These are phyloP conservation scores for Maconellicoccus hirsutus DNA, from an alignment of 1,140 invertebrate genomes.

Conservation along the genomic window DNA sequence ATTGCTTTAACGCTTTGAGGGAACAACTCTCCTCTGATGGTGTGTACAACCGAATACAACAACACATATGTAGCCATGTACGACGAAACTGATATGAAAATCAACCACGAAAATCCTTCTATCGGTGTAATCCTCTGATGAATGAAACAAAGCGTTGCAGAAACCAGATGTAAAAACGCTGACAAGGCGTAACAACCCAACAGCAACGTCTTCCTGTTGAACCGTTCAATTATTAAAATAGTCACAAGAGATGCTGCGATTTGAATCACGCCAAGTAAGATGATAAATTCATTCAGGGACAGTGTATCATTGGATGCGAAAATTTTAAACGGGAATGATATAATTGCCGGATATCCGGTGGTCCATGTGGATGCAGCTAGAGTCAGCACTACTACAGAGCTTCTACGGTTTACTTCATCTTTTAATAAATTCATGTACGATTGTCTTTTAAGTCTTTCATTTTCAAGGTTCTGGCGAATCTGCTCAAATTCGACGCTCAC, in stretches of 20 bases:
- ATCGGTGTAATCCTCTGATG: no score
- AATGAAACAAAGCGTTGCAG: constrained; percentile 39
- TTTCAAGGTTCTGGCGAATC: neutral
- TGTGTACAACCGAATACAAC: constrained; percentile 41
- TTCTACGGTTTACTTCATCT: constrained; percentile 37
- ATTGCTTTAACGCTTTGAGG: constrained; percentile 47
- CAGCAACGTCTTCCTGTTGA: constrained; percentile 38
- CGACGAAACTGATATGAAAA: neutral
- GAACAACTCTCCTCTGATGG: constrained; percentile 48
- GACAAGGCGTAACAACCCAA: constrained; percentile 36
- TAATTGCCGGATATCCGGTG: constrained; percentile 29
- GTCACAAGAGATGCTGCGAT: constrained; percentile 26
- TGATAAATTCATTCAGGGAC: neutral
- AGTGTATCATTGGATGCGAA: constrained; percentile 32
- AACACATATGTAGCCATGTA: constrained; percentile 33
- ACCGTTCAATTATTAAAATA: neutral
- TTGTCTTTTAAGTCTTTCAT: constrained; percentile 30
- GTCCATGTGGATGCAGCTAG: constrained; percentile 23
- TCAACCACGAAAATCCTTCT: neutral
- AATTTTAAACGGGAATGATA: constrained; percentile 28
- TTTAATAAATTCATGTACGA: constrained; percentile 36
- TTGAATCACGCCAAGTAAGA: neutral
- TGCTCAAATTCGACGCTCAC: neutral
- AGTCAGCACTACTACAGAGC: constrained; percentile 40
- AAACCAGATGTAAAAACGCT: constrained; percentile 31